phyloP scores from a whole-genome alignment of 2,888 invertebrate species.

The Napeogenes inachia region DNA sequence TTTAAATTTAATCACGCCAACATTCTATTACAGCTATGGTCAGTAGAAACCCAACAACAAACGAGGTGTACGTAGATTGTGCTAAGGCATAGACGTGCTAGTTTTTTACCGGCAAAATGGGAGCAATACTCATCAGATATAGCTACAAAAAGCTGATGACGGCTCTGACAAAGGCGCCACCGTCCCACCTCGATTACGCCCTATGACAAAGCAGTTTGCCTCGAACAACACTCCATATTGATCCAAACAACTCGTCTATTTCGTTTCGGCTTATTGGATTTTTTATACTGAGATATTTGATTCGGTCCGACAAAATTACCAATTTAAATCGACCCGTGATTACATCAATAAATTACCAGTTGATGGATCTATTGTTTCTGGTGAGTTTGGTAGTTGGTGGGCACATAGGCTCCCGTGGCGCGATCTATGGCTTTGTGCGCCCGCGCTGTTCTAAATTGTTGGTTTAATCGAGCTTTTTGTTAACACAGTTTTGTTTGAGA shows the following conservation, averaged over 20 bases:
- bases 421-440: slow-evolving; percentile 68
- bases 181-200: slow-evolving; percentile 73
- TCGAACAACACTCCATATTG: slow-evolving; percentile 74
- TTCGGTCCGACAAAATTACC: slow-evolving; percentile 43
- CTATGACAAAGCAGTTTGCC: slow-evolving; percentile 75
- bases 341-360: slow-evolving; percentile 11
- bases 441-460: slow-evolving; percentile 64
- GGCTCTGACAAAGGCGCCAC: slow-evolving; percentile 71
- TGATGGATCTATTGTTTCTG: slow-evolving; percentile 22
- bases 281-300: slow-evolving; percentile 47
- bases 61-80: slow-evolving; percentile 37
- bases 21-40: slow-evolving; percentile 15
- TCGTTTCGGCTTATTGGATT: slow-evolving; percentile 69
- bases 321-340: slow-evolving; percentile 35
- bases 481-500: slow-evolving; percentile 54
- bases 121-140: slow-evolving; percentile 76
- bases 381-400: slow-evolving; percentile 20
- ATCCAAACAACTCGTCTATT: slow-evolving; percentile 73
- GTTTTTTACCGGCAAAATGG: slow-evolving; percentile 70
- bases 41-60: slow-evolving; percentile 26
- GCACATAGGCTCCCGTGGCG: slow-evolving; percentile 55
- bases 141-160: slow-evolving; percentile 70
- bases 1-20: slow-evolving; percentile 10
- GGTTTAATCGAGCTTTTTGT: slow-evolving; percentile 72
- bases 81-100: slow-evolving; percentile 39